Evolutionary conservation across 2,888 invertebrate genomes (phyloP).

Genomic region (Oxytorus armatus): DNA sequence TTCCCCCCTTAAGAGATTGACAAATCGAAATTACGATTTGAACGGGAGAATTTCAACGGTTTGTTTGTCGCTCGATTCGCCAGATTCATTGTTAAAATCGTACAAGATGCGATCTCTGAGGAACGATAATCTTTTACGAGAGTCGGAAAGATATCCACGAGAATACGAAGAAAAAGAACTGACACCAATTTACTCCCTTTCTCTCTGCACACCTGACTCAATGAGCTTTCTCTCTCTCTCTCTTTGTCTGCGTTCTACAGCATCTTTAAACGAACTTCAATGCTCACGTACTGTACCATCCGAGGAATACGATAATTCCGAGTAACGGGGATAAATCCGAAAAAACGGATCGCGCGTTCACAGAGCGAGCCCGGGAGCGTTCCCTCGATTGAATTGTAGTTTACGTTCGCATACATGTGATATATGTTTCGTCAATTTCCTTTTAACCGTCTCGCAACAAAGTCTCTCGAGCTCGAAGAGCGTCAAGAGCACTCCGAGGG

Average conservation of each 20-base stretch:
- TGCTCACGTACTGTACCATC: too few species aligned
- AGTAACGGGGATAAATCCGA: too few species aligned
- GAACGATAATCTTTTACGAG: not conserved
- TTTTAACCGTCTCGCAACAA: not conserved
- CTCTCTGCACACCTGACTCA: conserved; percentile 30
- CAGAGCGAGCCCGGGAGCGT: conserved; percentile 1
- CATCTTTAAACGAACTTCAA: too few species aligned
- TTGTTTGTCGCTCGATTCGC: conserved; percentile 6
- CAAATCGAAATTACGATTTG: too few species aligned
- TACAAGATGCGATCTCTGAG: not conserved
- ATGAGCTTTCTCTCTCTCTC: too few species aligned
- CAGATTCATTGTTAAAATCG: not conserved
- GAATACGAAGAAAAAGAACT: conserved; percentile 25
- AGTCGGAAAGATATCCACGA: not conserved
- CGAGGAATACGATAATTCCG: too few species aligned
- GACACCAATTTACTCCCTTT: conserved; percentile 39
- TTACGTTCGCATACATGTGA: conserved; percentile 12
- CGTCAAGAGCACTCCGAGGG: conserved; percentile 38
- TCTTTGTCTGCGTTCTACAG: too few species aligned
- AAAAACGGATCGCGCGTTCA: conserved; percentile 15
- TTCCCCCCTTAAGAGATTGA: too few species aligned
- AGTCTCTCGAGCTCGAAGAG: conserved; percentile 29
- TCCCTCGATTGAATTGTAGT: too few species aligned
- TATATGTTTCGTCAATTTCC: not conserved
- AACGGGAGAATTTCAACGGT: not conserved